Evolutionary conservation across 2,113 vertebrate species (phyloP).

Genomic region (Bos taurus): DNA sequence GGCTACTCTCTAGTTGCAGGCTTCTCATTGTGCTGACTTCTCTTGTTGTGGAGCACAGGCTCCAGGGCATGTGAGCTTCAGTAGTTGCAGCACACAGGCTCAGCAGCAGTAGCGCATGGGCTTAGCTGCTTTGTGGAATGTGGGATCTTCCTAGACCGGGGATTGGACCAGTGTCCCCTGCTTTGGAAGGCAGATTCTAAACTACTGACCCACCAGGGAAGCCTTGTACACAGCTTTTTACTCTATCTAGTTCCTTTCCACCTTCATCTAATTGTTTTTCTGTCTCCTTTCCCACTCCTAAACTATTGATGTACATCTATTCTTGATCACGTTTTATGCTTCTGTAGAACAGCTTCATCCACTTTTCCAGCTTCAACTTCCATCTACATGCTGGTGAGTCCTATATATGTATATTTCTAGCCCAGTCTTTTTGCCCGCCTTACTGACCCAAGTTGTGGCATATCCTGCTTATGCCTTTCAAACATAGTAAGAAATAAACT

Average conservation of each 20-base stretch:
- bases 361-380: not conserved
- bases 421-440: not conserved
- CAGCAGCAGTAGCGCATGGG: fast-evolving
- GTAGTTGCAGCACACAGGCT: not conserved
- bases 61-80: not conserved
- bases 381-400: not conserved
- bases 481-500: not conserved
- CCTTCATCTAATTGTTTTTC: not conserved
- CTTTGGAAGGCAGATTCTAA: not conserved
- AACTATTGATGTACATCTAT: not conserved
- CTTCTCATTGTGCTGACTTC: not conserved
- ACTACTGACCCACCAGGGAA: not conserved
- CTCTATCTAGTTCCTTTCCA: not conserved
- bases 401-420: not conserved
- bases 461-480: not conserved
- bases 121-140: not conserved
- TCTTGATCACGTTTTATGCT: not conserved
- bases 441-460: not conserved
- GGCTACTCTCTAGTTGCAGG: not conserved
- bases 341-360: not conserved
- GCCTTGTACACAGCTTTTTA: not conserved
- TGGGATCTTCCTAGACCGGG: not conserved
- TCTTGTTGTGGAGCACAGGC: not conserved
- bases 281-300: not conserved
- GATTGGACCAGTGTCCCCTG: not conserved